Base-by-base conservation (phyloP, 2,113 vertebrate genomes). In the Rhombomys opimus region DNA sequence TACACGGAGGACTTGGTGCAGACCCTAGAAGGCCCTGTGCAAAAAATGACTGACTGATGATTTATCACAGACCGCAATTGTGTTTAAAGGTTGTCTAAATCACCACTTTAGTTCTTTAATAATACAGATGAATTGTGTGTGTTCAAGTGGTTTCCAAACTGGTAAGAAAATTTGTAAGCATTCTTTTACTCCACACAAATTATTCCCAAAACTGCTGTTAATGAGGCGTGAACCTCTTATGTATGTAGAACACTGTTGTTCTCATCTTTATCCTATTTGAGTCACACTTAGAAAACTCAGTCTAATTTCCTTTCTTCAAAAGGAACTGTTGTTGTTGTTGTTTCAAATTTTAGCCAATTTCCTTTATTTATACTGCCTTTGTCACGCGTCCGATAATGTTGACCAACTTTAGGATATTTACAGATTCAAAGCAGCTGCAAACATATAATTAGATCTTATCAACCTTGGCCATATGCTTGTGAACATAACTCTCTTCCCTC, bases 301-400 rank as follows among this genome's bases (percentile, higher is more conserved):
- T 30, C 0, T 95, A 95, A 89, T 98, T 98, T 98, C 98, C 92
- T 89, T 75, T 8, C 97, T 94, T 86, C 94, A 96, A 93, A 96
- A 97, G 91, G 81, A 87, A 78, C 95, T 98, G 96, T 97, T 97
- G 96, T 98, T 98, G 96, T 98, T 98, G 97, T 98, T 98, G 96
- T 97, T 97, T 94, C 97, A 97, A 78, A 97, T 98, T 97, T 97
- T 96, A 98, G 96, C 84, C 97, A 92, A 96, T 97, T 99, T 99
- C 98, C 98, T 98, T 98, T 98, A 98, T 98, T 98, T 98, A 98
- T 96, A 97, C 95, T 96, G 86, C 96, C 97, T 96, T 95, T 96
- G 97, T 97, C 89, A 95, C 52, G 93, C 2, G 7, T 97, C 57
- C 57, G 91, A 88, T 98, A 96, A 27, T 94, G 94, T 98, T 97